Percentiles rank a stretch among this genome's conserved stretches.
phyloP scores from a whole-genome alignment of 2,113 vertebrate species.

The Phoxinus phoxinus region DNA sequence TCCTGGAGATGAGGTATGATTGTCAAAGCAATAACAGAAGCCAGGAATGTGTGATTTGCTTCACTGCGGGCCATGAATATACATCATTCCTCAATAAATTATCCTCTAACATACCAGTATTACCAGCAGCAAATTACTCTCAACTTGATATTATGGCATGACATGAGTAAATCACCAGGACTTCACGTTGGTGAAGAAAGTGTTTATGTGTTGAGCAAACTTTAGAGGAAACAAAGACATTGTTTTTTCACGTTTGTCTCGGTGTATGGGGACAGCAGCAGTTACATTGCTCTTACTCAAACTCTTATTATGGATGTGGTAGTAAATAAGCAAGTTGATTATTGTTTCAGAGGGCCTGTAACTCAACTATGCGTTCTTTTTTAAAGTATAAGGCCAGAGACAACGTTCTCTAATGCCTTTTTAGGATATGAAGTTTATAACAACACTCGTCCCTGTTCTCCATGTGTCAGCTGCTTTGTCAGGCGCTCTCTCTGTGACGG shows the following conservation, averaged over 20 bases:
- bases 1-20: conserved; percentile 22
- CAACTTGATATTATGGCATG: conserved; percentile 4
- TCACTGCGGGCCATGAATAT: conserved; percentile 16
- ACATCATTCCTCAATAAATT: conserved; percentile 10
- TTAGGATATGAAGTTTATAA: neutral
- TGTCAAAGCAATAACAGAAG: neutral
- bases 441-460: neutral
- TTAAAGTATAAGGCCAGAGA: neutral
- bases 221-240: neutral
- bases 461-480: conserved; percentile 9
- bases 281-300: neutral
- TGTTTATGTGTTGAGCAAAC: conserved; percentile 24
- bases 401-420: neutral
- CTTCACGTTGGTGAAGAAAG: neutral
- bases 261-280: neutral
- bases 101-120: neutral
- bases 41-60: conserved; percentile 11
- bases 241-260: neutral
- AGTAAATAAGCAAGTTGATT: neutral
- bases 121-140: conserved; percentile 2
- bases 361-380: neutral
- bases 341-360: neutral
- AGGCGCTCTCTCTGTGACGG: neutral
- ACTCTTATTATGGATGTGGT: neutral
- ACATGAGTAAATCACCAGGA: conserved; percentile 17